Conservation (phyloP, 2,888 invertebrate species). For the Drosophila neonasuta region DNA sequence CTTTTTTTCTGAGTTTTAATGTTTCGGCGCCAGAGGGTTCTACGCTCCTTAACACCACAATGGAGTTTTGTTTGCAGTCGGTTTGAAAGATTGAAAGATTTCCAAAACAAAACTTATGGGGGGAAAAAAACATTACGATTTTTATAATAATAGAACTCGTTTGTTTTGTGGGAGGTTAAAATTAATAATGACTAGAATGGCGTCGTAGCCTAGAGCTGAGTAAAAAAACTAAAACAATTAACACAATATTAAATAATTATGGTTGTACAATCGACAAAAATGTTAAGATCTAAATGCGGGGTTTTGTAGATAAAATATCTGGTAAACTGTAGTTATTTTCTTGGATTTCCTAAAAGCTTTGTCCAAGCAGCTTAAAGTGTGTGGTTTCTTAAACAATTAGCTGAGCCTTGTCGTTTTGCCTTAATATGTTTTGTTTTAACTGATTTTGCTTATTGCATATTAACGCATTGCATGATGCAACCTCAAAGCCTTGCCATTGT, state of each 20-base stretch:
- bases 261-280: background rate
- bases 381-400: background rate
- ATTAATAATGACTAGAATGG: constrained; percentile 5
- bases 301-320: background rate
- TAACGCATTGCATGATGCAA: constrained; percentile 28
- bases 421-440: constrained; percentile 7
- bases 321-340: background rate
- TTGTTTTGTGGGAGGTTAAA: constrained; percentile 19
- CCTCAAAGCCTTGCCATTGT: constrained; percentile 32
- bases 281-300: background rate
- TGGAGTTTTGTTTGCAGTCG: constrained; percentile 29
- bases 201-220: background rate
- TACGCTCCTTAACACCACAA: constrained; percentile 29
- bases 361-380: background rate
- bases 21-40: constrained; percentile 35
- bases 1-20: constrained; percentile 44
- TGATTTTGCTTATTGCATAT: constrained; percentile 35
- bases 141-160: constrained; percentile 12
- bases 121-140: constrained; percentile 7
- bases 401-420: background rate
- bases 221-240: constrained; percentile 10
- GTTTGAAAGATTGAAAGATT: constrained; percentile 15
- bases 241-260: constrained; percentile 6
- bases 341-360: background rate
- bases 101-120: background rate